These are phyloP conservation scores for Drosophila yakuba DNA, from an alignment of 1,140 invertebrate genomes.

Conservation along the genomic window DNA sequence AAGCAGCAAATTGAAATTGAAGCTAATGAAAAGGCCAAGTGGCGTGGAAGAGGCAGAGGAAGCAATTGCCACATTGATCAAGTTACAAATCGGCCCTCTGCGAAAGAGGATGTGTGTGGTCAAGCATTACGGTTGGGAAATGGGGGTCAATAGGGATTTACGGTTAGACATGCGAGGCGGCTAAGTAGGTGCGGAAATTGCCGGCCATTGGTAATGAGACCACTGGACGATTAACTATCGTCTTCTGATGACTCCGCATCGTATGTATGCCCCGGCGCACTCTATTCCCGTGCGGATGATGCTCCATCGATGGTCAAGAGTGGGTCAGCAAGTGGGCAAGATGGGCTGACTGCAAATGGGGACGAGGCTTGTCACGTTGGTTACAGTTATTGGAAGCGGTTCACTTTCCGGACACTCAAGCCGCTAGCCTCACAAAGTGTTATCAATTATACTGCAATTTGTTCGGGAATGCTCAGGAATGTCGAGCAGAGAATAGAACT, in stretches of 20 bases:
- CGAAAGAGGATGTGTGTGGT: constrained; percentile 17
- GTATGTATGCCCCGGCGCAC: background rate
- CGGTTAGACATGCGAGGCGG: constrained; percentile 37
- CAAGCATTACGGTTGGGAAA: constrained; percentile 39
- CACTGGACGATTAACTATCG: constrained; percentile 39
- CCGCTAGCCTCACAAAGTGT: constrained; percentile 25
- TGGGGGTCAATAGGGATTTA: constrained; percentile 49
- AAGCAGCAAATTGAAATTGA: constrained; percentile 39
- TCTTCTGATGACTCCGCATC: constrained; percentile 14
- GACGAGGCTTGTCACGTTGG: constrained; percentile 32
- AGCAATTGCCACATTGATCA: constrained; percentile 36
- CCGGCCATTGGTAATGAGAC: constrained; percentile 34
- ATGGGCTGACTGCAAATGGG: constrained; percentile 27
- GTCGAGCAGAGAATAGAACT: constrained; percentile 3
- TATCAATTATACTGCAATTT: constrained; percentile 45
- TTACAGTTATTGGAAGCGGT: constrained; percentile 49
- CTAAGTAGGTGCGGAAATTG: constrained; percentile 52
- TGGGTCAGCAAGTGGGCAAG: constrained; percentile 34
- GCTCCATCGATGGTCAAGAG: constrained; percentile 14
- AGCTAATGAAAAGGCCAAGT: constrained; percentile 53
- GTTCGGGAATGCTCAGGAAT: constrained; percentile 23
- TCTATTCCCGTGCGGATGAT: constrained; percentile 2
- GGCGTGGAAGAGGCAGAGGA: constrained; percentile 10
- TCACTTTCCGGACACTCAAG: constrained; percentile 28
- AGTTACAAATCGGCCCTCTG: constrained; percentile 22